Conservation (phyloP, 2,888 invertebrate genomes). For the Odontomyia ornata region DNA sequence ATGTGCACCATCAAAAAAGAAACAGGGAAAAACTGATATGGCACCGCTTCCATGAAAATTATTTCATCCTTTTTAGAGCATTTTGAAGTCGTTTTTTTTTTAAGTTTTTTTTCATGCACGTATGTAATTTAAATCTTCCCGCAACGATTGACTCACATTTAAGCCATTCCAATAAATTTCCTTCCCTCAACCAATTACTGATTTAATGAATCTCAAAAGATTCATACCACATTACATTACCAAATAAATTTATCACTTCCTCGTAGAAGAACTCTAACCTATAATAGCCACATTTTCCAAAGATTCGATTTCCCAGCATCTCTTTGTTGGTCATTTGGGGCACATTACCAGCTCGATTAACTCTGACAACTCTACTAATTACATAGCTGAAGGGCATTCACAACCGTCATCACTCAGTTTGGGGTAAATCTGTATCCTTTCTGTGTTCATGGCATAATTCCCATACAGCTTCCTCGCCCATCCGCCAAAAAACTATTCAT, state of each 20-base stretch:
- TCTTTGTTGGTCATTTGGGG: not conserved
- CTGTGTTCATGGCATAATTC: not conserved
- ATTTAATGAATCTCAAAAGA: too few species aligned
- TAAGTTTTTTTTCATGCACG: too few species aligned
- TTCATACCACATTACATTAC: not conserved
- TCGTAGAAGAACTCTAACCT: not conserved
- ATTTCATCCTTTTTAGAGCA: too few species aligned
- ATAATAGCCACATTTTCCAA: not conserved
- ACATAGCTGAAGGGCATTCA: constrained; percentile 2
- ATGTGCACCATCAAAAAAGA: too few species aligned
- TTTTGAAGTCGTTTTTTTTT: too few species aligned
- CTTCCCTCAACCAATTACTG: too few species aligned
- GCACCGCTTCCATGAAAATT: too few species aligned
- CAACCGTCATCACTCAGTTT: not conserved
- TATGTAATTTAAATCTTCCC: too few species aligned
- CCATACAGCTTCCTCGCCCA: not conserved
- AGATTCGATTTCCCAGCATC: not conserved
- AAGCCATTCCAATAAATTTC: too few species aligned
- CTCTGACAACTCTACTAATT: constrained; percentile 7
- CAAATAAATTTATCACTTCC: not conserved
- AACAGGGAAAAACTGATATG: too few species aligned
- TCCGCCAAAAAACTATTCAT: not conserved
- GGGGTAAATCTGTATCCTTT: not conserved
- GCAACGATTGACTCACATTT: too few species aligned
- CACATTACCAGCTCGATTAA: constrained; percentile 1